phyloP scores from a whole-genome alignment of 2,797 vertebrate species.

The Brotula barbata region DNA sequence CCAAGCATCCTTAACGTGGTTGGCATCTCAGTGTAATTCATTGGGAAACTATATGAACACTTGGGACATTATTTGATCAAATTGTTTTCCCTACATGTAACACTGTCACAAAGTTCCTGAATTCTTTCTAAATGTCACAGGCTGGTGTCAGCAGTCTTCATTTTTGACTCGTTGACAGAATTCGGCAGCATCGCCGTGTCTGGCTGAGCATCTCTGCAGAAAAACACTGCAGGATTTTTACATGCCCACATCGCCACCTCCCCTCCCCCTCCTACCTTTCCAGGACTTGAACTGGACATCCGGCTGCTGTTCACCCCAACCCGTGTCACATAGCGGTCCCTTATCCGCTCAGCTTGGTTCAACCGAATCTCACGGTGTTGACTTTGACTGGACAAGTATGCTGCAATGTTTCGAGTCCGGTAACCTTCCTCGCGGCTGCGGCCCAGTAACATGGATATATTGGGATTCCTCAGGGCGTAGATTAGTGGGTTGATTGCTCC shows the following conservation, averaged over 20 bases:
- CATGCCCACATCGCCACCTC: slow-evolving; percentile 92
- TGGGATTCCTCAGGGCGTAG: slow-evolving; percentile 91
- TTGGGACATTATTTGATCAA: background rate
- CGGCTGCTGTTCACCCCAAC: slow-evolving; percentile 71
- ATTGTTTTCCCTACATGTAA: background rate
- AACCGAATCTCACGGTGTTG: slow-evolving; percentile 63
- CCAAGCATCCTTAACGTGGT: background rate
- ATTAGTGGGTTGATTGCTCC: slow-evolving; percentile 95
- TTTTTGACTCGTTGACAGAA: slow-evolving; percentile 67
- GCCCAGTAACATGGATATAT: slow-evolving; percentile 87
- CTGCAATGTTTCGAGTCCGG: slow-evolving; percentile 85
- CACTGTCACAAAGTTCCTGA: background rate
- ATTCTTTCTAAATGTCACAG: slow-evolving; percentile 70
- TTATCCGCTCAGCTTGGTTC: slow-evolving; percentile 69
- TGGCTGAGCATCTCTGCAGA: slow-evolving; percentile 85
- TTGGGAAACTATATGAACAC: background rate
- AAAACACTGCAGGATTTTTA: slow-evolving; percentile 90
- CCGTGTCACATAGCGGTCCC: slow-evolving; percentile 71
- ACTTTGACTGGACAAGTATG: slow-evolving; percentile 79
- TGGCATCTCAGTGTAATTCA: background rate
- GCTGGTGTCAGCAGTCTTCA: slow-evolving; percentile 81
- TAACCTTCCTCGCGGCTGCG: slow-evolving; percentile 90
- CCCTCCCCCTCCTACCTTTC: slow-evolving; percentile 65
- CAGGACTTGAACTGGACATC: slow-evolving; percentile 80
- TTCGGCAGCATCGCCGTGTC: slow-evolving; percentile 66